Percentiles rank a stretch among this genome's conserved stretches.
Evolutionary conservation across 1,140 invertebrate genomes (phyloP).

Genomic region (Pseudomyrmex cubaensis): DNA sequence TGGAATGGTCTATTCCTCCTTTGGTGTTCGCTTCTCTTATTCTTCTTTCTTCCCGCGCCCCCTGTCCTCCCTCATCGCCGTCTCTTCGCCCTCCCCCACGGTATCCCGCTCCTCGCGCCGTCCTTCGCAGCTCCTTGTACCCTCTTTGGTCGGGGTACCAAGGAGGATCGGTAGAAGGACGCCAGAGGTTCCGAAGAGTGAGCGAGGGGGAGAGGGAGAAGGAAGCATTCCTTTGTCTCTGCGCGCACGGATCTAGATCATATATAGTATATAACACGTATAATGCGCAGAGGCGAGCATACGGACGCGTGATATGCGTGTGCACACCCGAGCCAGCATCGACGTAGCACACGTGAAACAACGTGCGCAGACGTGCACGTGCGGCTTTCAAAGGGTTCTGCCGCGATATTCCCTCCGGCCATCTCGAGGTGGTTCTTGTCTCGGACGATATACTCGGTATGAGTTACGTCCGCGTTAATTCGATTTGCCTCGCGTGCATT

Average conservation of each 20-base stretch:
- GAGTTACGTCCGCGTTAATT: constrained; percentile 61
- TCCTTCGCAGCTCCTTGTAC: constrained; percentile 74
- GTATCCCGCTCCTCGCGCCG: constrained; percentile 65
- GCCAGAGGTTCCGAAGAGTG: constrained; percentile 65
- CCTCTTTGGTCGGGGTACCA: constrained; percentile 76
- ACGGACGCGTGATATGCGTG: constrained; percentile 58
- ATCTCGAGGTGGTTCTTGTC: constrained; percentile 50
- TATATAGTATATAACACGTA: constrained; percentile 72
- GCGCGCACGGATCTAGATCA: constrained; percentile 80
- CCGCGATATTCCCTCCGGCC: constrained; percentile 47
- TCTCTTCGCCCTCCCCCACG: constrained; percentile 49
- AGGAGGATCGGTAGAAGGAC: constrained; percentile 75
- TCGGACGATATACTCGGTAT: constrained; percentile 53
- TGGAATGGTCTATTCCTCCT: constrained; percentile 84
- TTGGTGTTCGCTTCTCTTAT: constrained; percentile 79
- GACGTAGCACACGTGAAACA: constrained; percentile 1
- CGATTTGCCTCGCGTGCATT: constrained; percentile 54
- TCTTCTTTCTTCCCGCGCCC: constrained; percentile 81
- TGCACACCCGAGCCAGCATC: constrained; percentile 13
- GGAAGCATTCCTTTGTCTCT: constrained; percentile 85
- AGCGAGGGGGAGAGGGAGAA: constrained; percentile 64
- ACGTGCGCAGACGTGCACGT: constrained; percentile 35
- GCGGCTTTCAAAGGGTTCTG: constrained; percentile 41
- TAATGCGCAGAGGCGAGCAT: constrained; percentile 62
- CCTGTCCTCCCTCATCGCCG: constrained; percentile 69